Conservation (phyloP, 1,140 invertebrate species). For the Rhagoletis zephyria region DNA sequence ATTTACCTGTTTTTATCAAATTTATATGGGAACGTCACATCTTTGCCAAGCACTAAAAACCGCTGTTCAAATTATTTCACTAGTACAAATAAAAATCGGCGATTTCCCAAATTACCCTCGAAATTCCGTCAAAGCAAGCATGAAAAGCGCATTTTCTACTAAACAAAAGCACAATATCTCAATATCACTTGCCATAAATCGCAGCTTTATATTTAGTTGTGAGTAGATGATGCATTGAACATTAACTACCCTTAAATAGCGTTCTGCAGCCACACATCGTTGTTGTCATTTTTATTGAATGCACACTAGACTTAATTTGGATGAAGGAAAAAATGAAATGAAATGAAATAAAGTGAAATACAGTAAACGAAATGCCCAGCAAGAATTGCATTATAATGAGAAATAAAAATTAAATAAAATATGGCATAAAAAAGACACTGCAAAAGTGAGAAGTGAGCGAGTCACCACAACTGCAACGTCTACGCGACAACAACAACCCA, state of each 20-base stretch:
- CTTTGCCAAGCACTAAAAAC: too few relatives aligned
- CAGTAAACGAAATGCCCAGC: not conserved
- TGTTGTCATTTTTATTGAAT: constrained; percentile 32
- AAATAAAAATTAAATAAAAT: not conserved
- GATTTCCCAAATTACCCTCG: not conserved
- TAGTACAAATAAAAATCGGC: not conserved
- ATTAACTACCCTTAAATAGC: constrained; percentile 35
- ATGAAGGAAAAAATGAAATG: not conserved
- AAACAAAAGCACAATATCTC: not conserved
- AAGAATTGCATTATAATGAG: constrained; percentile 4
- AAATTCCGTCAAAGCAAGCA: too few relatives aligned
- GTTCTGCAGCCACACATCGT: not conserved
- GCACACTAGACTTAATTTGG: constrained; percentile 11
- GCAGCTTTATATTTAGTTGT: not conserved
- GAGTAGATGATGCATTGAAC: not conserved
- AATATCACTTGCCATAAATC: constrained; percentile 30
- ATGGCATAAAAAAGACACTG: not conserved
- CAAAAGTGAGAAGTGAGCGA: constrained; percentile 40
- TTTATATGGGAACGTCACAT: too few relatives aligned
- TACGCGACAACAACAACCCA: constrained; percentile 3
- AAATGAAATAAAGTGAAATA: not conserved
- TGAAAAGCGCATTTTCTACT: constrained; percentile 5
- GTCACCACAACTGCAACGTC: not conserved
- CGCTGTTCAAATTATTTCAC: too few relatives aligned
- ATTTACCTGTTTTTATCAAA: too few relatives aligned